Conservation (phyloP, 2,797 vertebrate species). For the Phoxinus dragarum region DNA sequence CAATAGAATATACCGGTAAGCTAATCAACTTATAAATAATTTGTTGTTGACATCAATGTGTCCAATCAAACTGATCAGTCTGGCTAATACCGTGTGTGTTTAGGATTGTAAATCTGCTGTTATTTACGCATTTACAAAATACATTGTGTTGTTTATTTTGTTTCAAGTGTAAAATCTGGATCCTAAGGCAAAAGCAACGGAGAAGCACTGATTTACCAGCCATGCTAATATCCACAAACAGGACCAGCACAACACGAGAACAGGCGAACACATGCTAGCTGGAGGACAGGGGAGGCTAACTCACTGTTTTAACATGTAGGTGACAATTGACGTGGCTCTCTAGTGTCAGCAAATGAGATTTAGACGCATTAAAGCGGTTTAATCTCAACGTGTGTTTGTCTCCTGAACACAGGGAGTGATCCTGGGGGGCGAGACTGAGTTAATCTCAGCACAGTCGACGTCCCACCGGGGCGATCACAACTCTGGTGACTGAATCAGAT, state of each 20-base stretch:
- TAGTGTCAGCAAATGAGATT: not conserved
- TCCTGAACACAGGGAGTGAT: not conserved
- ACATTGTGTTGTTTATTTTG: not conserved
- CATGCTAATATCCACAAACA: not conserved
- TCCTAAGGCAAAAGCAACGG: not conserved
- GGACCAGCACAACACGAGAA: not conserved
- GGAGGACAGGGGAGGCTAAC: not conserved
- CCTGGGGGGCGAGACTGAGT: slow-evolving; percentile 27
- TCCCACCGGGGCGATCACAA: slow-evolving; percentile 45
- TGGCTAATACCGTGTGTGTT: not conserved
- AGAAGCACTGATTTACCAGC: not conserved
- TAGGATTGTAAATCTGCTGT: no score
- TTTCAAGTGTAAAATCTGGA: not conserved
- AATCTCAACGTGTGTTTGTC: slow-evolving; percentile 11
- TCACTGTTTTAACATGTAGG: not conserved
- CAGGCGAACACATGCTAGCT: not conserved
- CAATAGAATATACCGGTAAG: not conserved
- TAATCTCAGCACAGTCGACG: slow-evolving; percentile 30
- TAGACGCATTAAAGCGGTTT: slow-evolving; percentile 1
- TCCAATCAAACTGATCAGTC: not conserved
- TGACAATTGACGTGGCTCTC: not conserved
- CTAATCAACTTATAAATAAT: not conserved
- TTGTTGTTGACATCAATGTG: not conserved
- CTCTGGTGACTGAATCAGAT: slow-evolving; percentile 50
- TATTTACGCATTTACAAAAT: not conserved